These are phyloP conservation scores for Aelia acuminata DNA, from an alignment of 2,888 invertebrate genomes.

Conservation along the genomic window DNA sequence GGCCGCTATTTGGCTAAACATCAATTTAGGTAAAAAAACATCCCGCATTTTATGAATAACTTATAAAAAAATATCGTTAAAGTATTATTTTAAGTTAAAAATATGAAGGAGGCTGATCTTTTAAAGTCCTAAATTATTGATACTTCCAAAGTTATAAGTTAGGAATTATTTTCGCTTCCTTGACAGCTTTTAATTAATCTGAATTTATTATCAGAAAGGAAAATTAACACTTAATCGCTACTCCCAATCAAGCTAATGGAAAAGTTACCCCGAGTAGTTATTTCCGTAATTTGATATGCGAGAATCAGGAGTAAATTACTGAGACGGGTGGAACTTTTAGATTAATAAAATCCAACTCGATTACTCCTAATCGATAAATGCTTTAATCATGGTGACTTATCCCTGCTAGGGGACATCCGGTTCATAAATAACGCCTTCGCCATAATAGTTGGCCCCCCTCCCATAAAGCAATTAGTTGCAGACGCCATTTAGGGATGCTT, in stretches of 20 bases:
- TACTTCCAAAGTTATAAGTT: no score
- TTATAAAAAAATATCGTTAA: no score
- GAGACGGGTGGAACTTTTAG: background rate
- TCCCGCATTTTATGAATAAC: no score
- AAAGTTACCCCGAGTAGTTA: background rate
- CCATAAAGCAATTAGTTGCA: conserved; percentile 39
- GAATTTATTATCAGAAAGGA: background rate
- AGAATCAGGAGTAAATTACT: conserved; percentile 9
- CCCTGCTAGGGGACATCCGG: conserved; percentile 9
- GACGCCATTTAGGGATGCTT: background rate
- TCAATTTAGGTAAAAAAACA: no score
- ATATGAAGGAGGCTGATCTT: no score
- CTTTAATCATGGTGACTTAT: conserved; percentile 3
- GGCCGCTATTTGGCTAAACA: no score
- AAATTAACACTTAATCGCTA: background rate
- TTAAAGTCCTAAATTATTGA: no score
- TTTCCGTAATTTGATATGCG: conserved; percentile 17
- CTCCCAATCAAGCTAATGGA: background rate
- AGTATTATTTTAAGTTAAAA: no score
- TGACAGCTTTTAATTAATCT: background rate
- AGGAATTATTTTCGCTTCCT: background rate
- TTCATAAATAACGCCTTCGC: conserved; percentile 24
- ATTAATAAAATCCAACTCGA: conserved; percentile 25
- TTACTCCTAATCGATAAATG: background rate
- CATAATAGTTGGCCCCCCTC: background rate